Evolutionary conservation across 2,797 vertebrate species (phyloP).

Genomic region (Tolypeutes matacus): DNA sequence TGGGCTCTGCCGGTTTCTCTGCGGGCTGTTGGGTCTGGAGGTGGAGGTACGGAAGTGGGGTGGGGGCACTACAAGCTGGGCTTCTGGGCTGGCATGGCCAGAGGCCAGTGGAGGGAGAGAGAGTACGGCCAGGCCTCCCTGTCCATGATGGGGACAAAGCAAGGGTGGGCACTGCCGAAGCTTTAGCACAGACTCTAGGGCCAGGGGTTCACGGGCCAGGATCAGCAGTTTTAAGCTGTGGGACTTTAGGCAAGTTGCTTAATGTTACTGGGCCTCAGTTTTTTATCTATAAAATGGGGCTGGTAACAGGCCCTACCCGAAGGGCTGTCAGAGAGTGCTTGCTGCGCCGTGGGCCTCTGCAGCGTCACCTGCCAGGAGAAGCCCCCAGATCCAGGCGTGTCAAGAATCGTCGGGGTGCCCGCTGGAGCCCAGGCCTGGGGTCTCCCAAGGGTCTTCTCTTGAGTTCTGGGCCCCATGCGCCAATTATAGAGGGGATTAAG

Average conservation of each 20-base stretch:
- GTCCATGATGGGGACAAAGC: background rate
- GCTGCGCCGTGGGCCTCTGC: rapidly evolving
- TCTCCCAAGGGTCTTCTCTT: background rate
- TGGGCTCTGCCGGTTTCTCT: background rate
- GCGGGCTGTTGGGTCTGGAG: background rate
- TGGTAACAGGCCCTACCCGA: conserved; percentile 69
- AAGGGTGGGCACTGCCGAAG: background rate
- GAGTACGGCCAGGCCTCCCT: conserved; percentile 19
- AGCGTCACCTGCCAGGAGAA: background rate
- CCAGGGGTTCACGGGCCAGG: background rate
- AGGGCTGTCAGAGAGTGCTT: conserved; percentile 64
- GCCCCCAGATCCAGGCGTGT: background rate
- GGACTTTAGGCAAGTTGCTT: conserved; percentile 75
- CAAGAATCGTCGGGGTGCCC: background rate
- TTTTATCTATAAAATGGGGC: conserved; percentile 77
- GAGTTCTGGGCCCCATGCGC: background rate
- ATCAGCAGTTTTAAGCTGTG: background rate
- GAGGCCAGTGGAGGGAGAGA: background rate
- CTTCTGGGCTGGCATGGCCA: background rate
- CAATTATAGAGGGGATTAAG: background rate
- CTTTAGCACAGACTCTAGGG: background rate
- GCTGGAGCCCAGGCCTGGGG: too few relatives aligned
- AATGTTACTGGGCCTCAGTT: conserved; percentile 75
- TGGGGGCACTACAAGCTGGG: background rate
- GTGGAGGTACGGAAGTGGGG: background rate